A percentile compares a stretch with the other conserved stretches of the same genome.
Evolutionary conservation across 2,113 vertebrate species (phyloP).

Genomic region (Craseonycteris thonglongyai): DNA sequence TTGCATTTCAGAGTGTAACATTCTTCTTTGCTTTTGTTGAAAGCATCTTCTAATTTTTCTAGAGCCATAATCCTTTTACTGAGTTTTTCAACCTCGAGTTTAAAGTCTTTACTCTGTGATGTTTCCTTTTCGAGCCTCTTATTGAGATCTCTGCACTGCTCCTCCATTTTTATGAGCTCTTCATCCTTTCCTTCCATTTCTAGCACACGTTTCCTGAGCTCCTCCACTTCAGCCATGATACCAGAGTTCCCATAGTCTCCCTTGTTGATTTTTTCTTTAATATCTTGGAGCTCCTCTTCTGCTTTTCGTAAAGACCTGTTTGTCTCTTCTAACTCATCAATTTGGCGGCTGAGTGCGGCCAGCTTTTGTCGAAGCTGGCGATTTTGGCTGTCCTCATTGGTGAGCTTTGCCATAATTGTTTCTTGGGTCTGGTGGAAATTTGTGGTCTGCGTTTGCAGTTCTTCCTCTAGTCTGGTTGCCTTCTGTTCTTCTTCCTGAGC

Average conservation of each 20-base stretch:
- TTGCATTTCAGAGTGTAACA: conserved; percentile 90
- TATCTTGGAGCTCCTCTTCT: conserved; percentile 94
- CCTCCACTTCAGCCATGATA: conserved; percentile 92
- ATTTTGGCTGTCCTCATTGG: conserved; percentile 93
- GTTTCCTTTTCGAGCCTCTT: conserved; percentile 94
- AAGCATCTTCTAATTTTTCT: conserved; percentile 95
- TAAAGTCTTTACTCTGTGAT: conserved; percentile 87
- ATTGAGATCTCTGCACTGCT: conserved; percentile 93
- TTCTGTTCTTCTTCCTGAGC: conserved; percentile 88
- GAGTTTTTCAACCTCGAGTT: conserved; percentile 92
- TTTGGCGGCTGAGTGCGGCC: conserved; percentile 89
- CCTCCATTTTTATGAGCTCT: conserved; percentile 94
- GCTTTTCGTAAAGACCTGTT: conserved; percentile 92
- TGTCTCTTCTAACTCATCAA: conserved; percentile 95
- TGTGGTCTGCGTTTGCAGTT: conserved; percentile 83
- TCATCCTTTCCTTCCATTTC: conserved; percentile 99
- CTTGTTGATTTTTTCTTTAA: conserved; percentile 91
- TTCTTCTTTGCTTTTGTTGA: conserved; percentile 95
- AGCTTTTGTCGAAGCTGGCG: conserved; percentile 91
- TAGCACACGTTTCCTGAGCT: conserved; percentile 90
- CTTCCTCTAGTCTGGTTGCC: conserved; percentile 85
- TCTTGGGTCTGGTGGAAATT: conserved; percentile 88
- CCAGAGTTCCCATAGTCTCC: conserved; percentile 90
- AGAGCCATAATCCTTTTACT: conserved; percentile 93
- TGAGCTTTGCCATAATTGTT: conserved; percentile 92